These are phyloP conservation scores for Leucozona laternaria DNA, from an alignment of 2,888 invertebrate species.

Conservation along the genomic window DNA sequence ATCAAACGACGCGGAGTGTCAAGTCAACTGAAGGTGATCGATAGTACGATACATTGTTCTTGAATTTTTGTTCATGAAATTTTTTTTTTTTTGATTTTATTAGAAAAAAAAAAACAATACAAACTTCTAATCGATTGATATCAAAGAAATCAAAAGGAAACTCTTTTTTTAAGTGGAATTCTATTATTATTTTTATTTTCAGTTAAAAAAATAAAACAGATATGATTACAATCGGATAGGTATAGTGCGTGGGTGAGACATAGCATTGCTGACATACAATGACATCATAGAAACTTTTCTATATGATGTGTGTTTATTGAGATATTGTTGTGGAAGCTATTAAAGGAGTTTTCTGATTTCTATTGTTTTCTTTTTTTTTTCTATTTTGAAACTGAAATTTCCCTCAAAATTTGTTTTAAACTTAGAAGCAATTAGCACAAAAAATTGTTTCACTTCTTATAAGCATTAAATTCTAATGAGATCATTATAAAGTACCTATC, in stretches of 20 bases:
- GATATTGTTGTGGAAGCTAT: conserved; percentile 44
- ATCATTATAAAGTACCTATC: conserved; percentile 25
- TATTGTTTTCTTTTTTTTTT: conserved; percentile 38
- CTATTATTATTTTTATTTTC: conserved; percentile 19
- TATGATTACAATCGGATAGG: conserved; percentile 44
- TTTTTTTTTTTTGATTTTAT: not conserved
- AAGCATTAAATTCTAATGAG: not conserved
- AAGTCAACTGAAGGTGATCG: conserved; percentile 64
- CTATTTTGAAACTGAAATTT: not conserved
- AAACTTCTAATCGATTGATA: conserved; percentile 65
- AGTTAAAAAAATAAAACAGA: conserved; percentile 28
- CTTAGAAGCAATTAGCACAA: not conserved
- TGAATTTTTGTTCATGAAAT: conserved; percentile 1
- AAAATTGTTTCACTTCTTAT: no score
- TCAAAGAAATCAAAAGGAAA: conserved; percentile 25
- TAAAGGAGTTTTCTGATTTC: conserved; percentile 32
- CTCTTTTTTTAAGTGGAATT: conserved; percentile 51
- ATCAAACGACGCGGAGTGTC: not conserved
- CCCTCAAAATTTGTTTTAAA: not conserved
- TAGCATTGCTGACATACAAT: conserved; percentile 54
- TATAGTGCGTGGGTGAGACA: conserved; percentile 25
- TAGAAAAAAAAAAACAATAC: conserved; percentile 58
- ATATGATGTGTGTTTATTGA: conserved; percentile 28
- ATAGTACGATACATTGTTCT: conserved; percentile 70
- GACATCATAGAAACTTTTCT: conserved; percentile 30